Evolutionary conservation across 2,888 invertebrate species (phyloP), one percentile per base, ranked within the genome.

Genomic region (Eulithis testata): DNA sequence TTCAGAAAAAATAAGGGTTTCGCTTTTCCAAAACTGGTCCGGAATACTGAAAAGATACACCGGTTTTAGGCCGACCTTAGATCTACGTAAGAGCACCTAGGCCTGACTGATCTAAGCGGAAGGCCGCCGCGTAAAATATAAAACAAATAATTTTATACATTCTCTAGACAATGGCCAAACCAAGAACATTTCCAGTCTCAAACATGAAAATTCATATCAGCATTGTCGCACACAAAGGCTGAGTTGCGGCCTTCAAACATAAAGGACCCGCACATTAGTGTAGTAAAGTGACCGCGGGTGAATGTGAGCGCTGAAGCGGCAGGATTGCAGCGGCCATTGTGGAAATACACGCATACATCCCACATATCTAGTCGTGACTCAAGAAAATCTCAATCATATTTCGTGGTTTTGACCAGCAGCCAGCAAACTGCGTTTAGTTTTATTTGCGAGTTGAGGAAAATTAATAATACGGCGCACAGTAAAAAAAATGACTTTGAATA

Each of bases 211-310:
- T 75, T 78, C 76, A 78, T 78, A 80, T 81, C 79, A 80, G 78
- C 73, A 77, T 78, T 77, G 76, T 79, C 71, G 60, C 68, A 68
- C 62, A 78, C 80, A 85, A 81, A 83, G 79, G 78, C 81, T 78
- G 77, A 84, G 81, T 84, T 81, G 79, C 77, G 80, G 80, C 80
- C 82, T 80, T 81, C 76, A 75, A 69, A 80, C 79, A 87, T 85
- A 87, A 84, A 86, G 85, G 81, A 65, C 85, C 86, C 88, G 87
- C 87, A 87, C 84, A 81, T 85, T 79, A 77, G 74, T 73, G 77
- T 80, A 82, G 83, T 82, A 79, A 81, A 86, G 83, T 86, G 87
- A 87, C 84, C 88, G 84, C 80, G 73, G 56, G 76, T 81, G 83
- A 86, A 84, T 82, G 76, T 77, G 81, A 76, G 73, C 80, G 81